These are phyloP conservation scores for Rhinella marina DNA, from an alignment of 2,797 vertebrate genomes.

Conservation along the genomic window DNA sequence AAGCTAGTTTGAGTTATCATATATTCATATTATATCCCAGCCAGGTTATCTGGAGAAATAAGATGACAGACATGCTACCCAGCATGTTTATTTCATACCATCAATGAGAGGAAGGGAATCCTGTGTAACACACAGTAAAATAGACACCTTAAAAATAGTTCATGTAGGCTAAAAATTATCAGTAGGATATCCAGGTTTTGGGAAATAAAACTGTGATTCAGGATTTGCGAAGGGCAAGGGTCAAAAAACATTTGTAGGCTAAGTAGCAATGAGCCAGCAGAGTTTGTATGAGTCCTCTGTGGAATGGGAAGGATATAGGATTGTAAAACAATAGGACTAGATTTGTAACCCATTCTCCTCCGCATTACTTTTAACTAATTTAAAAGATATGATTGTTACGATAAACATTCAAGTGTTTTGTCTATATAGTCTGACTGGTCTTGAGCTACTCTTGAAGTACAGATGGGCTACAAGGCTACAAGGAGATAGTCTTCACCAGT, in stretches of 20 bases:
- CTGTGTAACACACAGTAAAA: slow-evolving; percentile 40
- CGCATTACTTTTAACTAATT: not conserved
- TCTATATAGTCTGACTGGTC: not conserved
- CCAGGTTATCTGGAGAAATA: slow-evolving; percentile 13
- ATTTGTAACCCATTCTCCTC: slow-evolving; percentile 33
- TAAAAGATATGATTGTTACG: not conserved
- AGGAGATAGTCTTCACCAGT: not conserved
- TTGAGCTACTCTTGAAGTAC: not conserved
- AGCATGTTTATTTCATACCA: slow-evolving; percentile 24
- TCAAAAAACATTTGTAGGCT: slow-evolving; percentile 57
- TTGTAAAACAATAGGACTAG: slow-evolving; percentile 40
- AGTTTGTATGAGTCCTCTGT: slow-evolving; percentile 26
- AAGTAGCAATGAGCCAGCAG: slow-evolving; percentile 41
- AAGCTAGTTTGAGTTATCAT: not conserved
- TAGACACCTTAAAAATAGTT: slow-evolving; percentile 57
- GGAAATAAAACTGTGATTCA: slow-evolving; percentile 60
- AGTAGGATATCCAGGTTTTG: slow-evolving; percentile 60
- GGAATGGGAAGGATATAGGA: slow-evolving; percentile 47
- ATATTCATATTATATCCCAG: slow-evolving; percentile 39
- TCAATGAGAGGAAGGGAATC: slow-evolving; percentile 49
- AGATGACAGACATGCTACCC: slow-evolving; percentile 29
- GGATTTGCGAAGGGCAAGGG: slow-evolving; percentile 48
- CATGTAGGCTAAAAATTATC: slow-evolving; percentile 61
- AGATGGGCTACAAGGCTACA: not conserved
- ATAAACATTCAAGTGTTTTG: not conserved